Evolutionary conservation across 2,888 invertebrate species (phyloP).

Genomic region (Ophonus ardosiacus): DNA sequence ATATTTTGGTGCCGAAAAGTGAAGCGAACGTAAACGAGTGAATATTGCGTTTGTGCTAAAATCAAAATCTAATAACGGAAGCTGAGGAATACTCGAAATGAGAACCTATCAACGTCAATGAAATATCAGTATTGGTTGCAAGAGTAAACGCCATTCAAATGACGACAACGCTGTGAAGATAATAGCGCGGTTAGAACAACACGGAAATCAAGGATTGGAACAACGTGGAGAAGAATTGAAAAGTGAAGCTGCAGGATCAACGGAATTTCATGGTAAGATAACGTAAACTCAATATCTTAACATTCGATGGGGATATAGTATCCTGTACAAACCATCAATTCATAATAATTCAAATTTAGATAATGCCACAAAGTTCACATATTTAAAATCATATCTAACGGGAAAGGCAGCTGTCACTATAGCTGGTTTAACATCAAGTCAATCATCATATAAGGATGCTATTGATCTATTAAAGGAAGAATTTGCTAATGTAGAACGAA

Average conservation of each 20-base stretch:
- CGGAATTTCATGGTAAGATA: neutral
- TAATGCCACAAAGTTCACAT: conserved; percentile 1
- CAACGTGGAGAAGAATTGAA: neutral
- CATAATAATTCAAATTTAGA: conserved; percentile 6
- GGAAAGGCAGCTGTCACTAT: neutral
- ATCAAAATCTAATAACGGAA: no score
- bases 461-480: conserved; percentile 5
- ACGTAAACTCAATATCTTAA: neutral
- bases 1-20: neutral
- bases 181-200: neutral
- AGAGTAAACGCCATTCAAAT: neutral
- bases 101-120: neutral
- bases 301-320: conserved; percentile 25
- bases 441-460: conserved; percentile 6
- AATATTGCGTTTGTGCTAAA: neutral
- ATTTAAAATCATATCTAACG: conserved; percentile 15
- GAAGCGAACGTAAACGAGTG: neutral
- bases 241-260: neutral
- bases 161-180: neutral
- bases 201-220: no score
- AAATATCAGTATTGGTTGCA: conserved; percentile 18
- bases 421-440: conserved; percentile 1
- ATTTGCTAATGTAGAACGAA: conserved; percentile 12
- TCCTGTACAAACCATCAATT: neutral
- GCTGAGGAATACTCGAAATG: no score